Base-by-base conservation (phyloP, 2,797 vertebrate genomes). In the Tragelaphus oryx region DNA sequence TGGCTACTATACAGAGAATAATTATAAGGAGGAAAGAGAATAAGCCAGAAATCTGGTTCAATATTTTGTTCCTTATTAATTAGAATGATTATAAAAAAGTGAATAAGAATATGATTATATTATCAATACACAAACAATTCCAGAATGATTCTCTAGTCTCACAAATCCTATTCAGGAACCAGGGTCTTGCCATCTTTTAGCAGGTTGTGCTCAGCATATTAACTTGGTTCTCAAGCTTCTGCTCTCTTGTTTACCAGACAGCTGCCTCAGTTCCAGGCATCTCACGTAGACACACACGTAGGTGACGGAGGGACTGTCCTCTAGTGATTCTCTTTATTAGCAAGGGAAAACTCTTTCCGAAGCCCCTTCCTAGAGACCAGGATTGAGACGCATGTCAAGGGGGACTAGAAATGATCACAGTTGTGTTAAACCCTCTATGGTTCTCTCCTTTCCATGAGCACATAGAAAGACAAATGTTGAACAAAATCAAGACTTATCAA, bases 11-110 rank as follows among this genome's bases (percentile, higher is more conserved):
- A 30, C 33, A 80, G 52, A 62, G 26, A 85, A 92, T 93, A 92
- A 82, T 78, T 90, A 89, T 41, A 90, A 44, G 26, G 26, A 89
- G 28, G 65, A 87, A 96, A 94, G n/a, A 54, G 14, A 87, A 44
- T 65, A 93, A 89, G 7, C 33, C 18, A 91, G 59, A 41, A 94
- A 94, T 16, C 50, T 41, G 83, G 16, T 89, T 96, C 52, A 82
- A 17, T 57, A 68, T 94, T 91, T 92, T 88, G n/a, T 16, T 95
- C 9, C 93, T 62, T 85, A 76, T 89, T 95, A 84, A 65, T 87
- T 85, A 87, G 24, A n/a, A 81, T 81, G 33, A 78, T 62, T 93
- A 8, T 81, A 93, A 65, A 60, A 96, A 91, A 89, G 28, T 5
- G 71, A 84, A 68, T 60, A 91, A 41, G 28, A 88, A 94, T 92